Evolutionary conservation across 2,888 invertebrate genomes (phyloP).

Genomic region (Timema cristinae): DNA sequence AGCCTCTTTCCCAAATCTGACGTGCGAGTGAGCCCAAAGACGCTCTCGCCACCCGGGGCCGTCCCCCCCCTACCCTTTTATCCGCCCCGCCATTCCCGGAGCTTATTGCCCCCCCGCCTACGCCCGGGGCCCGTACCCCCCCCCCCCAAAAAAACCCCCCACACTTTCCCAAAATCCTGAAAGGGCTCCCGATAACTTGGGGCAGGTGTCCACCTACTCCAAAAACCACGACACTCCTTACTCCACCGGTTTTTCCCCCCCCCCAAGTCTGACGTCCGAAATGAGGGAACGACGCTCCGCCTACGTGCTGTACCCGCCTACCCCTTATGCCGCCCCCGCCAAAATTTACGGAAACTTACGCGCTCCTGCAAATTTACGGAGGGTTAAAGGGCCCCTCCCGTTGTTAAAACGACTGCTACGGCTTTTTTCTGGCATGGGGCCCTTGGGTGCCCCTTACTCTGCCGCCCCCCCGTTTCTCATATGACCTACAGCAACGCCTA

Average conservation of each 20-base stretch:
- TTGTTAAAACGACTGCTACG: constrained; percentile 30
- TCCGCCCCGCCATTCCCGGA: constrained; percentile 25
- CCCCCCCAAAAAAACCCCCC: constrained; percentile 32
- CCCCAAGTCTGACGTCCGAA: constrained; percentile 63
- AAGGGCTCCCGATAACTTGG: constrained; percentile 63
- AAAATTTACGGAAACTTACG: constrained; percentile 21
- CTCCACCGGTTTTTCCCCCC: too few relatives aligned
- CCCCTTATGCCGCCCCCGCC: constrained; percentile 23
- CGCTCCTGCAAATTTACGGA: constrained; percentile 18
- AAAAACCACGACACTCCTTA: constrained; percentile 69
- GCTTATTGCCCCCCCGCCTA: constrained; percentile 10
- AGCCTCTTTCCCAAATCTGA: too few relatives aligned
- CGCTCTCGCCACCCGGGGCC: too few relatives aligned
- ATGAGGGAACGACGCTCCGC: constrained; percentile 42
- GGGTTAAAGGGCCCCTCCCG: constrained; percentile 30
- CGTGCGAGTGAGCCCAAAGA: too few relatives aligned
- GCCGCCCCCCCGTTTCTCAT: constrained; percentile 60
- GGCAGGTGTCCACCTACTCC: constrained; percentile 60
- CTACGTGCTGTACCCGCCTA: constrained; percentile 22
- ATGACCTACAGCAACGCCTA: constrained; percentile 56
- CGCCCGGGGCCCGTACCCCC: constrained; percentile 29
- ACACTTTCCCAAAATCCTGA: constrained; percentile 40
- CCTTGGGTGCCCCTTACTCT: constrained; percentile 58
- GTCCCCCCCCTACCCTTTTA: too few relatives aligned
- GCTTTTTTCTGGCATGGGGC: constrained; percentile 33